Percentiles rank a stretch among this genome's conserved stretches.
Evolutionary conservation across 2,888 invertebrate species (phyloP).

Genomic region (Sceliomorpha sp.): DNA sequence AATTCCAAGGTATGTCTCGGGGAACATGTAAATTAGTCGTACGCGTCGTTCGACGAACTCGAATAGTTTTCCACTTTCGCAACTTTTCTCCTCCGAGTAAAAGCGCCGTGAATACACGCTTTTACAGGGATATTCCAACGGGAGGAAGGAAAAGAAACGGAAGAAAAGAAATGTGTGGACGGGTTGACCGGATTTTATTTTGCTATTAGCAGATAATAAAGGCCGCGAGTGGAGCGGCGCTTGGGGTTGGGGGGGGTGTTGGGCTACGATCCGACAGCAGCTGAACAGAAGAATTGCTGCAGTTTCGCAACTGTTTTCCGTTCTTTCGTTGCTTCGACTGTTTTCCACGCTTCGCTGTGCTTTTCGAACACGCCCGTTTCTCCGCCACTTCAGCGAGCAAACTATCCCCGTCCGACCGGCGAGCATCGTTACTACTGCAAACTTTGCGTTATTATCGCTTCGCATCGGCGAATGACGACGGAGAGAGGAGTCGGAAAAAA

Average conservation of each 20-base stretch:
- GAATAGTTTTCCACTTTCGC: background rate
- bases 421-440: conserved; percentile 54
- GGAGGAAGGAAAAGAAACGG: conserved; percentile 14
- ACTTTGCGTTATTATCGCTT: conserved; percentile 63
- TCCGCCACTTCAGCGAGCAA: conserved; percentile 1
- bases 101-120: conserved; percentile 1
- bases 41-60: too few species aligned
- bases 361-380: conserved; percentile 31
- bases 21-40: too few species aligned
- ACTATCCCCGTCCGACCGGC: conserved; percentile 21
- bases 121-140: conserved; percentile 14
- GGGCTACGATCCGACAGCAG: conserved; percentile 42
- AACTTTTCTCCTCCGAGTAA: conserved; percentile 2
- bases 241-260: conserved; percentile 23
- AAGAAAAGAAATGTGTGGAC: conserved; percentile 34
- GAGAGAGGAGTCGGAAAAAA: conserved; percentile 27
- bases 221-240: conserved; percentile 31
- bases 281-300: conserved; percentile 67
- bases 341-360: conserved; percentile 67
- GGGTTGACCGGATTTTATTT: conserved; percentile 63
- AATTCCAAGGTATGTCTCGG: too few species aligned
- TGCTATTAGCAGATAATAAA: conserved; percentile 68
- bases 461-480: conserved; percentile 23
- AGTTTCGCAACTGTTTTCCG: conserved; percentile 70
- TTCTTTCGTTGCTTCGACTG: conserved; percentile 66